Conservation (phyloP, 92 coral and sea anemone genomes). For the Hydrozoanthus gracilis region DNA sequence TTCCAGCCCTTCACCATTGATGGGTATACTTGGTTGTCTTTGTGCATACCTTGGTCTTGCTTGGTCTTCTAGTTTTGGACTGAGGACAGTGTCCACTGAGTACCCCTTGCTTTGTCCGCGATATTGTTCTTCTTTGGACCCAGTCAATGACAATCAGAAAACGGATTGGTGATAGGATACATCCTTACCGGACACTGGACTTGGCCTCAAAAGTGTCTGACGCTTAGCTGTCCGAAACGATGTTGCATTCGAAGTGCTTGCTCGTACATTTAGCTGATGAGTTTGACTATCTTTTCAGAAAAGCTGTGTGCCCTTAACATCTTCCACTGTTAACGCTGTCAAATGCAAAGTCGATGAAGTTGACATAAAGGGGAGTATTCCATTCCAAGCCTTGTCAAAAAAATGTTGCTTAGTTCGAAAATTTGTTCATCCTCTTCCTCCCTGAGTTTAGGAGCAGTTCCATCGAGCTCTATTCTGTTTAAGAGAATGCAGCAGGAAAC, state of each 20-base stretch:
- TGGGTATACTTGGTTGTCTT: not conserved
- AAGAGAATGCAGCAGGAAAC: not conserved
- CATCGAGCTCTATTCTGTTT: too few relatives aligned
- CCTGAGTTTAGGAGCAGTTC: too few relatives aligned
- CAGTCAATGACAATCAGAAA: slow-evolving; percentile 10
- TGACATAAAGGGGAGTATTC: too few relatives aligned
- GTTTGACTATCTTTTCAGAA: not conserved
- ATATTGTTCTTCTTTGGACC: not conserved
- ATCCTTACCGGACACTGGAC: not conserved
- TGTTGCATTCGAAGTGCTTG: not conserved
- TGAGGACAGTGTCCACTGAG: not conserved
- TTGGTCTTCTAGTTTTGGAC: not conserved
- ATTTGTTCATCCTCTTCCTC: not conserved
- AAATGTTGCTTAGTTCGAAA: not conserved
- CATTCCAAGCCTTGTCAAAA: not conserved
- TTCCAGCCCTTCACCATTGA: not conserved
- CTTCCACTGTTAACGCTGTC: too few relatives aligned
- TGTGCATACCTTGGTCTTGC: slow-evolving; percentile 11
- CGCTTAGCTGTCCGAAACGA: not conserved
- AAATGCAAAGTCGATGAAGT: too few relatives aligned
- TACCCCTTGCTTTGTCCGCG: not conserved
- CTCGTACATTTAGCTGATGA: not conserved
- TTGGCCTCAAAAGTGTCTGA: not conserved
- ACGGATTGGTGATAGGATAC: not conserved
- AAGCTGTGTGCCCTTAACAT: not conserved